phyloP scores from a whole-genome alignment of 2,113 vertebrate genomes.

The Corythornis vintsioides region DNA sequence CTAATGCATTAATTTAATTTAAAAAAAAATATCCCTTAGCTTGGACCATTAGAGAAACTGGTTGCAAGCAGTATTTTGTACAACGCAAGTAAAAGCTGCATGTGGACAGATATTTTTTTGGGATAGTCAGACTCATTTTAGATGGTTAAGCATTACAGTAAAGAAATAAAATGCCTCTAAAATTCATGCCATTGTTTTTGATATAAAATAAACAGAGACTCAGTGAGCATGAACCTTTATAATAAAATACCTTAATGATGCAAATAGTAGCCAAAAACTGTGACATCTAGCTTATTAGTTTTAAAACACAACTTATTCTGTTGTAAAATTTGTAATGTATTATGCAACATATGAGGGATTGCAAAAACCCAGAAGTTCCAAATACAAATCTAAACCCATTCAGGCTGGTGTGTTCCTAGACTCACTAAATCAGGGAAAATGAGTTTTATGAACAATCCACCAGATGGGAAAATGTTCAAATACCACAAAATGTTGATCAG shows the following conservation, averaged over 20 bases:
- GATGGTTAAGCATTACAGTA: neutral
- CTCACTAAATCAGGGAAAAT: conserved; percentile 74
- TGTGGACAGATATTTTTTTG: conserved; percentile 7
- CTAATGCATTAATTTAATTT: conserved; percentile 44
- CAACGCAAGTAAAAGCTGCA: neutral
- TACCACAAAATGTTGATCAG: conserved; percentile 67
- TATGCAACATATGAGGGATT: conserved; percentile 31
- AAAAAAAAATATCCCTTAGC: conserved; percentile 25
- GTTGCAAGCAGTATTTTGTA: conserved; percentile 26
- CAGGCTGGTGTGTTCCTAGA: conserved; percentile 34
- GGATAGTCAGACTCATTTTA: conserved; percentile 6
- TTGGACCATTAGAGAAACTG: conserved; percentile 36
- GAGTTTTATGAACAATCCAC: conserved; percentile 74
- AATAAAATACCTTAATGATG: neutral
- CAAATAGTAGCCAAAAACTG: neutral
- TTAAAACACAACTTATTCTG: conserved; percentile 58
- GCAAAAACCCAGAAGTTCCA: conserved; percentile 10
- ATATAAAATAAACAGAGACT: neutral
- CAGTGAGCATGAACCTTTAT: neutral
- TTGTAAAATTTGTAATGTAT: conserved; percentile 59
- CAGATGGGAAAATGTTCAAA: conserved; percentile 78
- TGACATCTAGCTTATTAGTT: conserved; percentile 37
- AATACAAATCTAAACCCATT: conserved; percentile 54
- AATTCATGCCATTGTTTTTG: neutral
- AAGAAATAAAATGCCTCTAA: neutral